These are phyloP conservation scores for Vannuccia rotundouncinata DNA, from an alignment of 2,888 invertebrate species.

Conservation along the genomic window DNA sequence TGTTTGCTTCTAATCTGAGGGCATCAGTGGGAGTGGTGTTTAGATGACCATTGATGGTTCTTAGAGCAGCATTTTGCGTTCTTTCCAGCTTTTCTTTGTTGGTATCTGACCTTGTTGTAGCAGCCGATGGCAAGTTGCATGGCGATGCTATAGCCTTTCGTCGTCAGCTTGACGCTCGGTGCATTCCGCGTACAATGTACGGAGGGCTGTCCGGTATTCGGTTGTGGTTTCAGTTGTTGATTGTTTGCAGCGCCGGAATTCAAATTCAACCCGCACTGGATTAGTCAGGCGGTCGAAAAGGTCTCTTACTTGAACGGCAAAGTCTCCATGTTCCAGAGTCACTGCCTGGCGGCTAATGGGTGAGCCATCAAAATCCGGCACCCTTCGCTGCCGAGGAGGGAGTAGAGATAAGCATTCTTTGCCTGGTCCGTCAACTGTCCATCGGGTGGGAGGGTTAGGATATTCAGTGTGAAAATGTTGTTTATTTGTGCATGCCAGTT, in stretches of 20 bases:
- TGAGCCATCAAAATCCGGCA: slow-evolving; percentile 17
- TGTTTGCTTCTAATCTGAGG: too few species aligned
- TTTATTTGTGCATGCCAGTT: not conserved
- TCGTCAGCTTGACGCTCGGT: slow-evolving; percentile 11
- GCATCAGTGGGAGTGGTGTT: too few species aligned
- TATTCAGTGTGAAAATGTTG: not conserved
- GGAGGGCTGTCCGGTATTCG: slow-evolving; percentile 25
- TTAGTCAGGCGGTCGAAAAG: slow-evolving; percentile 7
- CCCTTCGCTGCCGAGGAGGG: slow-evolving; percentile 6
- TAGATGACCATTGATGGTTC: too few species aligned
- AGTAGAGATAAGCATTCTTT: slow-evolving; percentile 1
- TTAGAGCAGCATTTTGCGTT: too few species aligned
- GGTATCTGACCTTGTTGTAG: too few species aligned
- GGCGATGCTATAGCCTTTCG: not conserved
- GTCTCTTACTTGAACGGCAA: not conserved
- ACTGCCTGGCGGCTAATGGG: not conserved
- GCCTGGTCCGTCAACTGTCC: slow-evolving; percentile 19
- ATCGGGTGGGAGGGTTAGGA: not conserved
- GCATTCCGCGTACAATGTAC: slow-evolving; percentile 3
- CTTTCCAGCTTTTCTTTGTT: too few species aligned
- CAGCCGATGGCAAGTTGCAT: slow-evolving; percentile 27
- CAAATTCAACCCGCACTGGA: slow-evolving; percentile 11
- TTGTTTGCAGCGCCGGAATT: slow-evolving; percentile 23
- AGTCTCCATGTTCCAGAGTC: not conserved
- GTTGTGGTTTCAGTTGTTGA: not conserved